Evolutionary conservation across 2,888 invertebrate species (phyloP).

Genomic region (Xestia rhomboidea): DNA sequence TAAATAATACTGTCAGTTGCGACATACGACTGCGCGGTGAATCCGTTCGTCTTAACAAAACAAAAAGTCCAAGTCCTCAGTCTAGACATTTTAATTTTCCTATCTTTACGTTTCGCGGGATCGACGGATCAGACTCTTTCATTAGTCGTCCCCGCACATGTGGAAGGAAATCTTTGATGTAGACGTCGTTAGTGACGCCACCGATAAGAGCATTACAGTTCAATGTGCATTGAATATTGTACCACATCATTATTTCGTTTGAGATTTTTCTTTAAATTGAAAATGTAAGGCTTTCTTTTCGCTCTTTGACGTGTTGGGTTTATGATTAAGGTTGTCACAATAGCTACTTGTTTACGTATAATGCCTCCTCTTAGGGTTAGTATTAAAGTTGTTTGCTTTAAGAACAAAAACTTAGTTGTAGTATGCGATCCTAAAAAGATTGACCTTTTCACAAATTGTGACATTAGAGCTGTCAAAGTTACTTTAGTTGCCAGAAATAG

Average conservation of each 20-base stretch:
- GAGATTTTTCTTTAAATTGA: conserved; percentile 61
- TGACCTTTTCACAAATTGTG: conserved; percentile 6
- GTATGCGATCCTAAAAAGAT: background rate
- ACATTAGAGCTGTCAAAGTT: conserved; percentile 1
- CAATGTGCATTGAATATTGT: conserved; percentile 69
- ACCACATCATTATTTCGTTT: conserved; percentile 74
- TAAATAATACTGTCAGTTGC: conserved; percentile 70
- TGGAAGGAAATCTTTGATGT: conserved; percentile 86
- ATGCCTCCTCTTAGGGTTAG: background rate
- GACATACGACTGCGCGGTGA: conserved; percentile 67
- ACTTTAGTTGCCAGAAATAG: background rate
- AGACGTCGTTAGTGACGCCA: conserved; percentile 83
- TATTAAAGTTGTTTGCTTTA: background rate
- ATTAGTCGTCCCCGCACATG: conserved; percentile 83
- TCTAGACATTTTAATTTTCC: conserved; percentile 91
- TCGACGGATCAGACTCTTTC: conserved; percentile 86
- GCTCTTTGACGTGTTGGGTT: conserved; percentile 37
- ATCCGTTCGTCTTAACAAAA: conserved; percentile 77
- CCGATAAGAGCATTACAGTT: conserved; percentile 81
- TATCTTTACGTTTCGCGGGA: conserved; percentile 83
- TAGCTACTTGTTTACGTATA: background rate
- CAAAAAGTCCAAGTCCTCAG: conserved; percentile 80
- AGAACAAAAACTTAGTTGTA: background rate
- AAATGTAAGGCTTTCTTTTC: conserved; percentile 47
- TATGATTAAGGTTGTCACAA: conserved; percentile 7